phyloP scores from a whole-genome alignment of 2,888 invertebrate species.

The Listrodromus nycthemerus region DNA sequence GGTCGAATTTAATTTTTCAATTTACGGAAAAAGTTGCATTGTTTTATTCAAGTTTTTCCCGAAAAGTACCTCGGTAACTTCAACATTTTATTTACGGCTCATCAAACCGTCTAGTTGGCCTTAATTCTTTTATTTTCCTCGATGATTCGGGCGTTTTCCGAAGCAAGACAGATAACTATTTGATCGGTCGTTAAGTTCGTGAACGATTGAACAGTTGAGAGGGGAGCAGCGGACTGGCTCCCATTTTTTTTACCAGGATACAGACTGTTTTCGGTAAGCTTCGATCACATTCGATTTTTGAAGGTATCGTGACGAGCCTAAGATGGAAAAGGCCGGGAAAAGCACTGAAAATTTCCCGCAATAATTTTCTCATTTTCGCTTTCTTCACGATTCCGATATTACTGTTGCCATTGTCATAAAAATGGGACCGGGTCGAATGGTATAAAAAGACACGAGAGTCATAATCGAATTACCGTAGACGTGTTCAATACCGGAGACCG shows the following conservation, averaged over 20 bases:
- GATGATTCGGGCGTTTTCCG: background rate
- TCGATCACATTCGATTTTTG: background rate
- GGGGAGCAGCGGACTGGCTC: background rate
- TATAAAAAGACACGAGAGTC: constrained; percentile 24
- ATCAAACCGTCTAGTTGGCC: too few relatives aligned
- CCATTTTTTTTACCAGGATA: background rate
- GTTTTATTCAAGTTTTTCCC: too few relatives aligned
- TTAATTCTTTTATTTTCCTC: background rate
- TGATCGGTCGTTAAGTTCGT: background rate
- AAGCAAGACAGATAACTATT: background rate
- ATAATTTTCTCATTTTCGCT: constrained; percentile 25
- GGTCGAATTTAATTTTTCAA: too few relatives aligned
- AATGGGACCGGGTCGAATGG: background rate
- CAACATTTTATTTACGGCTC: too few relatives aligned
- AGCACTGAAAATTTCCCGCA: constrained; percentile 10
- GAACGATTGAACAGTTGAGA: background rate
- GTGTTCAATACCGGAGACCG: constrained; percentile 5
- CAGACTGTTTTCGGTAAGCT: background rate
- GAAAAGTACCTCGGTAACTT: too few relatives aligned
- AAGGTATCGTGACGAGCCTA: background rate
- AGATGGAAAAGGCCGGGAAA: background rate
- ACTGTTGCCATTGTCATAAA: background rate
- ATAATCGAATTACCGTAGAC: constrained; percentile 19
- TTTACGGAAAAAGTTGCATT: too few relatives aligned
- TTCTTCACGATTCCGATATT: background rate